Conservation (phyloP, 2,888 invertebrate genomes). For the Drosophila mimica region DNA sequence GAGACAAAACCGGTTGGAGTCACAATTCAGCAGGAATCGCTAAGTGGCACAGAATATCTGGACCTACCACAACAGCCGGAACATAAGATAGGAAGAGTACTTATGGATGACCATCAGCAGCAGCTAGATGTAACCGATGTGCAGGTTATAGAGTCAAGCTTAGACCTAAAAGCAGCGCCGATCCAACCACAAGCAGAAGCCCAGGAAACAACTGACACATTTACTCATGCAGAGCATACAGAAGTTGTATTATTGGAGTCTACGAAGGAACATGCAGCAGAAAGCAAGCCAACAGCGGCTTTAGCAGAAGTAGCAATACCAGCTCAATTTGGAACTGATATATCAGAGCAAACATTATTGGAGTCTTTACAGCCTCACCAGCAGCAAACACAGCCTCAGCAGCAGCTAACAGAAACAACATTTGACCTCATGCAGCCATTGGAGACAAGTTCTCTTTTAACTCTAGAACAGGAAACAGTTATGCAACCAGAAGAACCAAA, state of each 20-base stretch:
- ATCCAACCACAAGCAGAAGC: conserved; percentile 27
- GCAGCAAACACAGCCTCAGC: conserved; percentile 42
- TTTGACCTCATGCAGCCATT: conserved; percentile 69
- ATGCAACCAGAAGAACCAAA: conserved; percentile 36
- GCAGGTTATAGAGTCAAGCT: conserved; percentile 60
- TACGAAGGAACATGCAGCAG: conserved; percentile 32
- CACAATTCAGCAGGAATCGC: conserved; percentile 51
- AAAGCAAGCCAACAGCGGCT: conserved; percentile 44
- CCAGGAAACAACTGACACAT: conserved; percentile 47
- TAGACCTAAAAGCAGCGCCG: conserved; percentile 30
- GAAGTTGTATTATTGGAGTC: conserved; percentile 68
- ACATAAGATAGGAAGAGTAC: conserved; percentile 25
- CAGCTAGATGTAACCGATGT: conserved; percentile 74
- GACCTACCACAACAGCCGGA: conserved; percentile 43
- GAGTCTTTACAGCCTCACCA: conserved; percentile 55
- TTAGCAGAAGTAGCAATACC: conserved; percentile 63
- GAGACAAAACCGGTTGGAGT: conserved; percentile 81
- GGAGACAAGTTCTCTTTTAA: conserved; percentile 58
- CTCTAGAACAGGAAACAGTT: conserved; percentile 73
- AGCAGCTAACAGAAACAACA: conserved; percentile 46
- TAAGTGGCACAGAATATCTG: conserved; percentile 64
- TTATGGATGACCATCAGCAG: conserved; percentile 46
- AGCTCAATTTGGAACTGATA: conserved; percentile 51
- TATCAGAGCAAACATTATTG: conserved; percentile 64
- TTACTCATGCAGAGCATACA: conserved; percentile 61